phyloP scores from a whole-genome alignment of 2,113 vertebrate genomes.

The Gadus macrocephalus region DNA sequence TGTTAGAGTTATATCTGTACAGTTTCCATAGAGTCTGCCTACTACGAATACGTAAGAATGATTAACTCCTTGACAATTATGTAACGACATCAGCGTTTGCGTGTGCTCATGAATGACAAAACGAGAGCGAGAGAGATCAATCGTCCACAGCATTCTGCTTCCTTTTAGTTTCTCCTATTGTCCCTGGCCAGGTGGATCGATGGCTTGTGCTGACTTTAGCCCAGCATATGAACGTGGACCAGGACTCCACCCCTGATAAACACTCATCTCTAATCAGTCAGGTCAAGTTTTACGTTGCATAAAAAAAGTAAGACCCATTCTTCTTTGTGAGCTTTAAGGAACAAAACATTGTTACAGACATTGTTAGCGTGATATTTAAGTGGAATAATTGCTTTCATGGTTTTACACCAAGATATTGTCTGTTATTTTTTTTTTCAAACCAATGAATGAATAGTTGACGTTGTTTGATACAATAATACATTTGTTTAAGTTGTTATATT shows the following conservation, averaged over 20 bases:
- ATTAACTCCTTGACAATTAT: slow-evolving; percentile 32
- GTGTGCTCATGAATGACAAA: neutral
- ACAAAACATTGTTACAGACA: slow-evolving; percentile 42
- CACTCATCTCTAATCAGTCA: slow-evolving; percentile 30
- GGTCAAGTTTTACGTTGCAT: slow-evolving; percentile 23
- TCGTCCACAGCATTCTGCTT: slow-evolving; percentile 27
- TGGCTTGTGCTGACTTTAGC: slow-evolving; percentile 33
- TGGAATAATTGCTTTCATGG: slow-evolving; percentile 60
- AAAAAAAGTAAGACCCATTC: slow-evolving; percentile 41
- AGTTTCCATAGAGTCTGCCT: slow-evolving; percentile 66
- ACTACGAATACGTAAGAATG: slow-evolving; percentile 48
- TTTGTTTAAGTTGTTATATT: slow-evolving; percentile 62
- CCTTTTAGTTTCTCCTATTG: slow-evolving; percentile 18
- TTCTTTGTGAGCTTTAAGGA: slow-evolving; percentile 69
- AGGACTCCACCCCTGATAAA: neutral
- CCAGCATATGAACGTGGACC: slow-evolving; percentile 30
- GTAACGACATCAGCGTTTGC: neutral
- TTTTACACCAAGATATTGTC: slow-evolving; percentile 63
- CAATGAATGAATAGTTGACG: slow-evolving; percentile 65
- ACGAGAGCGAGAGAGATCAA: slow-evolving; percentile 9
- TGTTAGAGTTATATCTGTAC: slow-evolving; percentile 70
- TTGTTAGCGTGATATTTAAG: slow-evolving; percentile 68
- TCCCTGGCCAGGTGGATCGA: slow-evolving; percentile 8
- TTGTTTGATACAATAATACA: slow-evolving; percentile 63
- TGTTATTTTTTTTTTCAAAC: slow-evolving; percentile 56